Evolutionary conservation across 2,888 invertebrate genomes (phyloP).

Genomic region (Drosophila mercatorum): DNA sequence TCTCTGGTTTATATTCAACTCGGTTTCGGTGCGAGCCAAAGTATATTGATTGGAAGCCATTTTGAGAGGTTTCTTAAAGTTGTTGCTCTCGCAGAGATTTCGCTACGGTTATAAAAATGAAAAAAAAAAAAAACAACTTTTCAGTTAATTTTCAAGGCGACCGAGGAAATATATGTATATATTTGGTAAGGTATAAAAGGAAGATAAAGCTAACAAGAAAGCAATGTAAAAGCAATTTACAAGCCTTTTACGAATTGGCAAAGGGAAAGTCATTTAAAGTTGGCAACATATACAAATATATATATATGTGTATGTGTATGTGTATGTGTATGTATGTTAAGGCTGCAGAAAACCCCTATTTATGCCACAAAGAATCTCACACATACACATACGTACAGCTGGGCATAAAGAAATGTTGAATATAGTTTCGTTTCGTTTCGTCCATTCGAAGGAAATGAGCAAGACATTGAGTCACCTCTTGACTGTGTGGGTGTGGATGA

Average conservation of each 20-base stretch:
- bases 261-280: conserved; percentile 58
- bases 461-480: conserved; percentile 77
- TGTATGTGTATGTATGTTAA: conserved; percentile 2
- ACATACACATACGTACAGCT: conserved; percentile 15
- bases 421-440: conserved; percentile 55
- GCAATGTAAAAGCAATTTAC: conserved; percentile 22
- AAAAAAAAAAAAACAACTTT: not conserved
- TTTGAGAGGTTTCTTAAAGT: conserved; percentile 1
- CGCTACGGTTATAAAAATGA: conserved; percentile 3
- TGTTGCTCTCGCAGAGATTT: not conserved
- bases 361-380: conserved; percentile 42
- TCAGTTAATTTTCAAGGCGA: conserved; percentile 4
- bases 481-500: conserved; percentile 19
- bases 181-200: conserved; percentile 4
- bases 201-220: conserved; percentile 14
- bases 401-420: conserved; percentile 44
- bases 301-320: not conserved
- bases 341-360: conserved; percentile 33
- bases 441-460: conserved; percentile 67
- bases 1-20: conserved; percentile 2
- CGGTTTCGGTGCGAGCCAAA: not conserved
- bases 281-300: conserved; percentile 2
- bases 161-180: not conserved
- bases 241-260: conserved; percentile 45
- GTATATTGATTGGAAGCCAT: conserved; percentile 13